Conservation (phyloP, 53 echinoderm and acorn worm species). For the Mesocentrotus franciscanus region DNA sequence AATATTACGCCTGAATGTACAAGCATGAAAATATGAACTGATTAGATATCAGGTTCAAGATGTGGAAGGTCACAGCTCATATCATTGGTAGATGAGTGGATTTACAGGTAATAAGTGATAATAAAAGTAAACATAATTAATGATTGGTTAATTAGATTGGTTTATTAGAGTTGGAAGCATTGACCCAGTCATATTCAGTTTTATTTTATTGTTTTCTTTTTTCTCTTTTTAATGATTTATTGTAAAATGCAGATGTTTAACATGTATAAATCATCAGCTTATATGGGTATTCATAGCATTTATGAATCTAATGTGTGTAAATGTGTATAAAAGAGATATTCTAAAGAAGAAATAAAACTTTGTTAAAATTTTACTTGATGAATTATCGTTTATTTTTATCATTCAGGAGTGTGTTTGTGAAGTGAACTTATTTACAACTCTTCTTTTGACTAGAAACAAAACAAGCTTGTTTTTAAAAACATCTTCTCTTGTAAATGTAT, state of each 20-base stretch:
- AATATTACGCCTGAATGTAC: too few relatives aligned
- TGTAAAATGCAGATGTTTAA: background rate
- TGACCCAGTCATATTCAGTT: background rate
- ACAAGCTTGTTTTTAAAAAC: too few relatives aligned
- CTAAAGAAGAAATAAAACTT: background rate
- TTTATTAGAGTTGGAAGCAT: background rate
- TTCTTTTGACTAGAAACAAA: too few relatives aligned
- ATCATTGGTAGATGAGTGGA: too few relatives aligned
- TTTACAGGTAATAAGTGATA: too few relatives aligned
- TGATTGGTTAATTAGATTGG: background rate
- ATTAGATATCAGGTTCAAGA: too few relatives aligned
- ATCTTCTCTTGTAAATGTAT: too few relatives aligned
- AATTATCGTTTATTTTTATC: background rate
- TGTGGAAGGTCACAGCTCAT: too few relatives aligned
- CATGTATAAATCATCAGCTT: background rate
- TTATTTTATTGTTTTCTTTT: too few relatives aligned
- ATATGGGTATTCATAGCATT: too few relatives aligned
- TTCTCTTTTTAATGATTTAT: background rate
- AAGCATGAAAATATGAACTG: too few relatives aligned
- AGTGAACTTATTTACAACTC: background rate
- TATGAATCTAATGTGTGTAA: background rate
- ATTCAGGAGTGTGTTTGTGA: background rate
- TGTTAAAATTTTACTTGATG: background rate
- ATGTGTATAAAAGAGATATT: constrained; percentile 1
- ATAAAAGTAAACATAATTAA: too few relatives aligned